Base-by-base conservation (phyloP, 2,113 vertebrate species). In the Gasterosteus nipponicus region DNA sequence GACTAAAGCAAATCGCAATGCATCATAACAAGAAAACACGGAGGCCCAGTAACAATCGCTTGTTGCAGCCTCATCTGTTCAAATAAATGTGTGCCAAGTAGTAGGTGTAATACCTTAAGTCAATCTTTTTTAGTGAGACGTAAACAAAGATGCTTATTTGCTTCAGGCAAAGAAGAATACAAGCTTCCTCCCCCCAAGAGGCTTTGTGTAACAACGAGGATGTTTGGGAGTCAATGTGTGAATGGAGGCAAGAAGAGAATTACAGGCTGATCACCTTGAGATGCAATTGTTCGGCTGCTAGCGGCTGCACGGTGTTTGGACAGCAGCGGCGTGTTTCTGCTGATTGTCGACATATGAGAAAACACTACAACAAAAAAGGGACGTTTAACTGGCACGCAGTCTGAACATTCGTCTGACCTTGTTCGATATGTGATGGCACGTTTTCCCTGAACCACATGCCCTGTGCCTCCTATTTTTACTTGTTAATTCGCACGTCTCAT, bases 101-200 rank as follows among this genome's bases (percentile, higher is more conserved):
- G 76, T 69, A 71, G 75, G 78, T 73, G 80, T 75, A 11, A 69
- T 58, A 75, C 67, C 77, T 82, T 69, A 73, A 69, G 39, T 74
- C 47, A 44, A 31, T 64, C 3, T 59, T 29, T 73, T 80, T 77
- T 15, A 54, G 72, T 82, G 75, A 80, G 73, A 81, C 86, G 62
- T 87, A 87, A 87, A 86, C 77, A 86, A 83, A 83, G 85, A 81
- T 78, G 83, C 35, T 79, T 47, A 29, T 65, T 78, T 57, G 72
- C 67, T 65, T 31, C 38, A 69, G 56, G 69, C 56, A 77, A 68
- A 57, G 11, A 18, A 42, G 46, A 42, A 31, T 22, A 67, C 82
- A 31, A 65, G 61, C 56, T 70, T 66, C 69, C 22, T 26, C 16
- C 16, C 60, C 67, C 58, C 16, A 42, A 44, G 44, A 62, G 77